Percentiles rank a stretch among this genome's conserved stretches.
phyloP scores from a whole-genome alignment of 2,888 invertebrate species.

The Thalpophila matura region DNA sequence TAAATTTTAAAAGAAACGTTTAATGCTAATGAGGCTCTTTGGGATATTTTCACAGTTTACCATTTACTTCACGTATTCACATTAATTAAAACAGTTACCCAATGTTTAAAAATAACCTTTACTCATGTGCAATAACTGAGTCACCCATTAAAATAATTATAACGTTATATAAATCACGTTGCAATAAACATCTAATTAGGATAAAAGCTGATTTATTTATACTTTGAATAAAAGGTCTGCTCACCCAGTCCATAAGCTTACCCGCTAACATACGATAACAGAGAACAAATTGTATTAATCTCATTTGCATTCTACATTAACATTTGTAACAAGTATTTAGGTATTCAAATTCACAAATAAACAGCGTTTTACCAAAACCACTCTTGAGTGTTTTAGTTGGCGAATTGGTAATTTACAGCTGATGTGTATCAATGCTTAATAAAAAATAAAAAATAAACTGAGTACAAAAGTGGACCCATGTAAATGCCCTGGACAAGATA shows the following conservation, averaged over 20 bases:
- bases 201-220: slow-evolving; percentile 60
- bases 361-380: slow-evolving; percentile 38
- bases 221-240: slow-evolving; percentile 55
- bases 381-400: slow-evolving; percentile 17
- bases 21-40: background rate
- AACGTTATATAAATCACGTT: slow-evolving; percentile 65
- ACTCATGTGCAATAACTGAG: slow-evolving; percentile 55
- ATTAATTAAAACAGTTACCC: slow-evolving; percentile 2
- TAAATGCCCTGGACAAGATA: slow-evolving; percentile 51
- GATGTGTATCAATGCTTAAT: slow-evolving; percentile 51
- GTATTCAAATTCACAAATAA: slow-evolving; percentile 49
- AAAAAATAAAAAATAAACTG: slow-evolving; percentile 24
- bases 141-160: slow-evolving; percentile 66
- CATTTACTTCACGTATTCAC: slow-evolving; percentile 8
- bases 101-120: slow-evolving; percentile 15
- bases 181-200: slow-evolving; percentile 66
- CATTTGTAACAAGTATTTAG: slow-evolving; percentile 49
- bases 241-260: slow-evolving; percentile 43
- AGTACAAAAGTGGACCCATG: slow-evolving; percentile 32
- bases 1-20: background rate
- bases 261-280: slow-evolving; percentile 45
- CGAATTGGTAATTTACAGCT: slow-evolving; percentile 57
- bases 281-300: slow-evolving; percentile 56
- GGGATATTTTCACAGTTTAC: background rate
- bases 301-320: slow-evolving; percentile 59